These are phyloP conservation scores for Pissodes strobi DNA, from an alignment of 1,140 invertebrate genomes.

Conservation along the genomic window DNA sequence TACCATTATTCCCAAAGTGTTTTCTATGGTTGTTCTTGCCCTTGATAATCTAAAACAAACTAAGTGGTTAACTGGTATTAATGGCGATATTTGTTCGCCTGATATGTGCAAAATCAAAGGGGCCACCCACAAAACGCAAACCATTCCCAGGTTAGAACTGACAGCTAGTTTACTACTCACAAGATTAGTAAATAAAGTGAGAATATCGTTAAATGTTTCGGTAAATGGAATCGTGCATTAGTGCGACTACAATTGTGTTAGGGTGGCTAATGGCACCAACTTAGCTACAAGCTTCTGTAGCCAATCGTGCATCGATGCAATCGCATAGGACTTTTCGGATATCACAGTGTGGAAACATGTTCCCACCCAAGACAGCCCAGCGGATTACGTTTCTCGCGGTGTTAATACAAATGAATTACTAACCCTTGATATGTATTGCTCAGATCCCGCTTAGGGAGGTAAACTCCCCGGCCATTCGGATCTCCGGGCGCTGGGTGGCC, in stretches of 20 bases:
- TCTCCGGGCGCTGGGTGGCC: too few species aligned
- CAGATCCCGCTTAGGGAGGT: slow-evolving; percentile 10
- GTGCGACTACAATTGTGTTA: slow-evolving; percentile 38
- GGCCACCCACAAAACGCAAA: slow-evolving; percentile 55
- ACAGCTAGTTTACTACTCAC: too few species aligned
- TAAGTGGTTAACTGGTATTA: too few species aligned
- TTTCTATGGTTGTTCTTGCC: too few species aligned
- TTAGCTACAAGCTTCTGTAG: slow-evolving; percentile 47
- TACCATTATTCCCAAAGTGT: too few species aligned
- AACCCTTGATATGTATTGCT: slow-evolving; percentile 1
- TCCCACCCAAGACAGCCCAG: slow-evolving; percentile 48
- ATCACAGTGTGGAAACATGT: slow-evolving; percentile 45
- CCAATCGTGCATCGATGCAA: slow-evolving; percentile 43
- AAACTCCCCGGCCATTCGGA: too few species aligned
- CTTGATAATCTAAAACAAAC: too few species aligned
- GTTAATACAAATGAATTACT: slow-evolving; percentile 4
- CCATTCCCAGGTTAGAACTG: too few species aligned
- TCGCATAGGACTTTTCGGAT: slow-evolving; percentile 39
- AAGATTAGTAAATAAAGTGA: too few species aligned
- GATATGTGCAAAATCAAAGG: slow-evolving; percentile 52
- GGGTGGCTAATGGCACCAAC: slow-evolving; percentile 46
- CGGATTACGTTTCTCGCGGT: slow-evolving; percentile 37
- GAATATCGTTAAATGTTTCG: too few species aligned
- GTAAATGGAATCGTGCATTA: slow-evolving; percentile 9
- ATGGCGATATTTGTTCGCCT: slow-evolving; percentile 35